phyloP scores from a whole-genome alignment of 23 tunicate genomes.

The Phallusia fumigata region DNA sequence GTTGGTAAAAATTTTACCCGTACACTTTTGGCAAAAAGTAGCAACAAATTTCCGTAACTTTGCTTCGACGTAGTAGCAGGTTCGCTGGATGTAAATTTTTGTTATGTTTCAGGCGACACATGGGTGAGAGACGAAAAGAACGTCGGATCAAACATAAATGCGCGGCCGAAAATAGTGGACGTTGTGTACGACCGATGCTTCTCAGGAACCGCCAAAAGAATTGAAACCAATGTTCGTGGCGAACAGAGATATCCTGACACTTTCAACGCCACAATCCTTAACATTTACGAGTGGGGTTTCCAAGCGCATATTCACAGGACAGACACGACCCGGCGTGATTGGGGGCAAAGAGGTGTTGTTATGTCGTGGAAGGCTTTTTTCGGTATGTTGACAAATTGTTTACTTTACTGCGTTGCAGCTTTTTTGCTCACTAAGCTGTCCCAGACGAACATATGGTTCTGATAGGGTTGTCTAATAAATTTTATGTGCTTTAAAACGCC shows the following conservation, averaged over 20 bases:
- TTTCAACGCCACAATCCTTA: not conserved
- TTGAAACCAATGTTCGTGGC: not conserved
- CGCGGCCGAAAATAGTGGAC: not conserved
- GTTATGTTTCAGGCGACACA: not conserved
- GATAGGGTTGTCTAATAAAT: too few species aligned
- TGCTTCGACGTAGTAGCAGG: too few species aligned
- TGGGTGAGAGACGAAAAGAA: not conserved
- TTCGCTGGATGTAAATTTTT: too few species aligned
- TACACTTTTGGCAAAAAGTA: too few species aligned
- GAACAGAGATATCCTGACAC: not conserved
- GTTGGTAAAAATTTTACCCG: too few species aligned
- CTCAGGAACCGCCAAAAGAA: not conserved
- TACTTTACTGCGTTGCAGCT: too few species aligned
- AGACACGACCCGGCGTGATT: not conserved
- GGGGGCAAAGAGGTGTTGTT: not conserved
- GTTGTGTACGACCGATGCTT: not conserved
- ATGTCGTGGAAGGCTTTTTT: not conserved
- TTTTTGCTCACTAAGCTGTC: too few species aligned
- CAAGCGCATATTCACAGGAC: not conserved
- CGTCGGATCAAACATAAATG: not conserved
- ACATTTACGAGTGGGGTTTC: not conserved
- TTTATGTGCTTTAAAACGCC: too few species aligned
- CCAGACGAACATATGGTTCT: too few species aligned
- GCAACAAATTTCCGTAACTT: too few species aligned
- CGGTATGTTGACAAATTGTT: not conserved